These are phyloP conservation scores for Tetragonula clypearis DNA, from an alignment of 1,140 invertebrate genomes.

Conservation along the genomic window DNA sequence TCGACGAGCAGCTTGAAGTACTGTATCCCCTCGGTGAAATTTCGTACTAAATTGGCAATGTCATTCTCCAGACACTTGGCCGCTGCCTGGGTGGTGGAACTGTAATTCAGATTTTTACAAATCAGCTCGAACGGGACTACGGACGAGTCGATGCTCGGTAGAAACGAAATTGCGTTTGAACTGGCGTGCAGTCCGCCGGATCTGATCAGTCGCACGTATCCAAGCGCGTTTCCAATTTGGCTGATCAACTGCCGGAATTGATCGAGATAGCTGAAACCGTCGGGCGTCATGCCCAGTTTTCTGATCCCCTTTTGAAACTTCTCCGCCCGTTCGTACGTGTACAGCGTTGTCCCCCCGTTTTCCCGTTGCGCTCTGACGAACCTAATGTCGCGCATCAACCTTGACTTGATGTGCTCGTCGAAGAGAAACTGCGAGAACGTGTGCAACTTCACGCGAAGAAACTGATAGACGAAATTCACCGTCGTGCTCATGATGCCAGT, in stretches of 20 bases:
- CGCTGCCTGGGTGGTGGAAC: constrained; percentile 84
- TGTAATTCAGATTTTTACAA: constrained; percentile 83
- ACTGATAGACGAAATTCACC: constrained; percentile 98
- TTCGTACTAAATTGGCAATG: constrained; percentile 89
- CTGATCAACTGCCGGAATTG: constrained; percentile 95
- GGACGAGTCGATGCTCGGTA: constrained; percentile 91
- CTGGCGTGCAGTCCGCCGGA: constrained; percentile 97
- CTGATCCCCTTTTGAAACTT: constrained; percentile 97
- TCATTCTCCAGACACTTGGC: constrained; percentile 89
- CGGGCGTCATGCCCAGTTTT: constrained; percentile 92
- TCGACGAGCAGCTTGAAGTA: constrained; percentile 97
- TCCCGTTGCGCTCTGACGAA: constrained; percentile 82
- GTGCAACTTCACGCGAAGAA: constrained; percentile 96
- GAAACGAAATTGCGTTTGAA: constrained; percentile 94
- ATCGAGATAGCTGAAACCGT: constrained; percentile 95
- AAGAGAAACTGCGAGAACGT: constrained; percentile 99
- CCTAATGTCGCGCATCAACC: constrained; percentile 94
- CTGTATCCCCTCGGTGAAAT: constrained; percentile 96
- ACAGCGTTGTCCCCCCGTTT: constrained; percentile 76
- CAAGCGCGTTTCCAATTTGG: constrained; percentile 98
- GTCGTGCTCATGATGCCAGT: constrained; percentile 99
- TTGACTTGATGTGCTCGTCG: constrained; percentile 99
- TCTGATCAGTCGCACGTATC: constrained; percentile 96
- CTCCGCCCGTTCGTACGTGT: constrained; percentile 95
- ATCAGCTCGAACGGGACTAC: constrained; percentile 85